These are phyloP conservation scores for Taeniopygia guttata DNA, from an alignment of 2,797 vertebrate species.

Conservation along the genomic window DNA sequence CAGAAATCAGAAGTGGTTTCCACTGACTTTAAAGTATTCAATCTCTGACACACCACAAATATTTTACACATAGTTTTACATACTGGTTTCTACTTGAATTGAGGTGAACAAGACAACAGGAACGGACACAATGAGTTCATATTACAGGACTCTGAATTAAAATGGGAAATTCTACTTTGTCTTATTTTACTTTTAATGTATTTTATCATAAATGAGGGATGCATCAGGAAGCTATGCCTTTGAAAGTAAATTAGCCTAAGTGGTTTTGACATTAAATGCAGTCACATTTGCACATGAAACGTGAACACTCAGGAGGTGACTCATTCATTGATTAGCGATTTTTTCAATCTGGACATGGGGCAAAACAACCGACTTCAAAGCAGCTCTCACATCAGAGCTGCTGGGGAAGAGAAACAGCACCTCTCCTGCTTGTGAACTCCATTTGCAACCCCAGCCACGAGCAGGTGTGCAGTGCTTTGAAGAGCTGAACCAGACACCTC, in stretches of 20 bases:
- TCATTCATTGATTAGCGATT: not conserved
- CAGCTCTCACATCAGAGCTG: not conserved
- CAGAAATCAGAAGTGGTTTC: not conserved
- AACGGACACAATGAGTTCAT: not conserved
- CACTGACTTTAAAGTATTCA: not conserved
- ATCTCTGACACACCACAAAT: not conserved
- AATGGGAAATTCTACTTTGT: not conserved
- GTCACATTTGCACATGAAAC: not conserved
- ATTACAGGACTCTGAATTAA: not conserved
- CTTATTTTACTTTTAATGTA: not conserved
- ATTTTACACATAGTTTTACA: not conserved
- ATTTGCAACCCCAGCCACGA: not conserved
- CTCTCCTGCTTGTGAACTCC: not conserved
- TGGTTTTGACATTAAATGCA: not conserved
- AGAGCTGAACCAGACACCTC: not conserved
- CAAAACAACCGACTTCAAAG: slow-evolving; percentile 10
- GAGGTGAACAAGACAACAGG: not conserved
- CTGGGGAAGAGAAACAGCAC: not conserved
- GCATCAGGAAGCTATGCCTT: not conserved
- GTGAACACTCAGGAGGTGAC: not conserved
- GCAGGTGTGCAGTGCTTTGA: not conserved
- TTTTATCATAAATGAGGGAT: not conserved
- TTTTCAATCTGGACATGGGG: not conserved
- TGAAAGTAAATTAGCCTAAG: not conserved
- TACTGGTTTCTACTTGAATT: not conserved